Base-by-base conservation (phyloP, 2,888 invertebrate genomes). In the Sphaerophoria taeniata region DNA sequence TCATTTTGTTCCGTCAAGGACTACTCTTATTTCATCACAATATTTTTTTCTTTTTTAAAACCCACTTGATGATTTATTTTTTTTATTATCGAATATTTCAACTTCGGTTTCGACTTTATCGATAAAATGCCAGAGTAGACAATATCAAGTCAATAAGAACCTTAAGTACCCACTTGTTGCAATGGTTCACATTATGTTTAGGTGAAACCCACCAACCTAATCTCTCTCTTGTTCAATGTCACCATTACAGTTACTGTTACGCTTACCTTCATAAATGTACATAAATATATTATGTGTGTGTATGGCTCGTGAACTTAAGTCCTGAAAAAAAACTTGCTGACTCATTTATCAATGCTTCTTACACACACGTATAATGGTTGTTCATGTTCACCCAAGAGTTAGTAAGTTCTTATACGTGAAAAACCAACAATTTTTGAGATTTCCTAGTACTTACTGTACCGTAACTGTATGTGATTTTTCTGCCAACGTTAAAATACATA, bases 161-260 rank as follows among this genome's bases (percentile, higher is more conserved):
- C 55, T 70, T 70, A 56, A 70, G 61, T 60, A 70, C 70, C 76
- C 61, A 63, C 76, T 77, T 77, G 70, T 77, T 45, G 55, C 70
- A 55, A 34, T 1, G 47, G 31, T 2, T 24, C 24, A 24, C 24
- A 24, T 24, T 24, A 24, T 24, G 24, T 24, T 43, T 14, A 1
- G 45, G 24, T 45, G 24, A 24, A 24, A 24, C 24, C 24, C 2
- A 24, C 24, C 24, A 24, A 31, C 6, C 31, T 60, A 4, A 45
- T 61, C 14, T 39, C 4, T 24, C 39, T 58, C 16, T 16, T 51
- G 16, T 12, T 7, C 16, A 24, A 24, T 24, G 43, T 43, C 16
- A 9, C 6, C 51, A 14, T 16, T 16, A 24, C 24, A 24, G 24
- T 24, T 24, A 24, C 24, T 24, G 24, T 24, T 24, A 24, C 24